Base-by-base conservation (phyloP, 2,797 vertebrate genomes). In the Leuciscus waleckii region DNA sequence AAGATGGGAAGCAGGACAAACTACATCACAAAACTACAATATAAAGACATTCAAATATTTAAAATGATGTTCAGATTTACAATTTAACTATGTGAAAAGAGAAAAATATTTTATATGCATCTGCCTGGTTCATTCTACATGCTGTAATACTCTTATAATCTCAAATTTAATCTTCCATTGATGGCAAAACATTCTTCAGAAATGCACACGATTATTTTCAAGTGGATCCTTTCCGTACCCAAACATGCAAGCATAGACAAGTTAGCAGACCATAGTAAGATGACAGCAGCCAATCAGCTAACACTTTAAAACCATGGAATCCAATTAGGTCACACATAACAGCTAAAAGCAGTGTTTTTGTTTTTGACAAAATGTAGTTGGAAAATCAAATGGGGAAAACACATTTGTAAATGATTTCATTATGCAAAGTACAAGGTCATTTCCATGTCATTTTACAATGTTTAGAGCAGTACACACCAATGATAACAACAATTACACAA, bases 171-270 rank as follows among this genome's bases (percentile, higher is more conserved):
- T 79, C 39, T 63, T 43, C 39, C 76, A 82, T 65, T 82, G 89
- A 87, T 89, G 93, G 94, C 94, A 92, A 93, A 92, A 92, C 91
- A 92, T 93, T 58, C 35, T 68, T 29, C 16, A 78, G 75, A 32
- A 51, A 13, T 78, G 49, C 43, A 32, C 46, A 46, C 82, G 51
- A 86, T 85, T 87, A 32, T 83, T 86, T 83, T 91, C 87, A 89
- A 89, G 87, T 94, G 92, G 93, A 93, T 87, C 85, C 88, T 75
- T 89, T 86, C 75, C 39, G 49, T 74, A 91, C 87, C 89, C 41
- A 87, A n/a, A 90, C 95, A 94, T 93, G 92, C 92, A 92, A 29
- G 88, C 87, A 87, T 41, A 43, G n/a, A 90, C 86, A 84, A 92
- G 88, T 70, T 92, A 87, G 88, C 65, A 87, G 73, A 86, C 71